A percentile compares a stretch with the other conserved stretches of the same genome.
Conservation (phyloP, 2,797 vertebrate genomes). For the Aeoliscus strigatus region DNA sequence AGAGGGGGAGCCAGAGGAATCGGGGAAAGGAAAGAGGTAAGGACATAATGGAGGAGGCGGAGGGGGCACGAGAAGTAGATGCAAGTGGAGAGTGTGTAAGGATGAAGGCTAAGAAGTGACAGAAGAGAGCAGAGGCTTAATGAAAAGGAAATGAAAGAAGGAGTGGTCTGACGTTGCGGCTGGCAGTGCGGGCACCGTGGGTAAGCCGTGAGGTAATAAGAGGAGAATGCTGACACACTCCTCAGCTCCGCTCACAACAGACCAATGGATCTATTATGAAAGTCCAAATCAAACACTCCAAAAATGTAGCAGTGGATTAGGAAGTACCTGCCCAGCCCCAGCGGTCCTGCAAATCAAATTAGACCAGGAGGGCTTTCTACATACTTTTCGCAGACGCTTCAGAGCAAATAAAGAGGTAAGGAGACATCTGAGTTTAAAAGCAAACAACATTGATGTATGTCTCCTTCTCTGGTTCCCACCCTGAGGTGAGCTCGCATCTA, state of each 20-base stretch:
- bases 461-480: conserved; percentile 74
- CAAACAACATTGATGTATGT: conserved; percentile 75
- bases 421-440: conserved; percentile 67
- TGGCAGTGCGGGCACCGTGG: conserved; percentile 48
- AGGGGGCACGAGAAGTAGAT: conserved; percentile 32
- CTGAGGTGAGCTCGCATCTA: conserved; percentile 75
- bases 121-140: conserved; percentile 53
- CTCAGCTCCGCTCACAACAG: conserved; percentile 32
- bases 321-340: conserved; percentile 15
- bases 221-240: conserved; percentile 59
- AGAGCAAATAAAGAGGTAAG: conserved; percentile 61
- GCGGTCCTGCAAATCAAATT: conserved; percentile 43
- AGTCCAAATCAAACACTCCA: conserved; percentile 46
- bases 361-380: conserved; percentile 41
- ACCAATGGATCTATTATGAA: conserved; percentile 56
- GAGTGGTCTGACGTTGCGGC: conserved; percentile 49
- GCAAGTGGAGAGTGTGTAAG: conserved; percentile 42
- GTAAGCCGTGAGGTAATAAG: conserved; percentile 60
- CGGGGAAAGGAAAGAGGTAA: conserved; percentile 53
- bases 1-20: conserved; percentile 58
- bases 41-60: conserved; percentile 57
- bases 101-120: conserved; percentile 52
- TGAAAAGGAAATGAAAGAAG: conserved; percentile 71
- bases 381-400: too few species aligned
- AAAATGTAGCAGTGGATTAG: conserved; percentile 52